Evolutionary conservation across 1,140 invertebrate genomes (phyloP), one percentile per base, ranked within the genome.

Genomic region (Tenebrio molitor): DNA sequence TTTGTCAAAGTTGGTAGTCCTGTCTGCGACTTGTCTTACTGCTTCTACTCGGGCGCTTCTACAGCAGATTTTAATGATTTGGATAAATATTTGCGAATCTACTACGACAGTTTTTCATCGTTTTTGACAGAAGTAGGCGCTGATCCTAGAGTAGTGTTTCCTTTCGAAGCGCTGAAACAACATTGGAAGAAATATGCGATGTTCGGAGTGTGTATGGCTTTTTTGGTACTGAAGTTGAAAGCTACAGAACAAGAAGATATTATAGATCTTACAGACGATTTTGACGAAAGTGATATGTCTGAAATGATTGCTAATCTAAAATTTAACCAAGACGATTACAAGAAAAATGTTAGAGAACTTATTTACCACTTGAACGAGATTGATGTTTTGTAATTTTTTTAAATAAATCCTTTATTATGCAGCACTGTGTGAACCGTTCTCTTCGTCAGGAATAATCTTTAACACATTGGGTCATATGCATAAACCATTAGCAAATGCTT

Each of bases 11-110:
- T 85, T 67, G 83, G 84, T 0, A 87, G 87, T 1, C 88, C 88
- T 2, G 82, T 86, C 1, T 84, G 83, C 1, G 88, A 89, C 69
- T 72, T 89, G 63, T 82, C 82, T 0, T 87, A 88, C 71, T 86
- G 84, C 53, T 78, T 89, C 1, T 88, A 85, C 69, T 84, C 84
- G 76, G 85, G 53, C 10, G 53, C 88, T 0, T 83, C 86, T 14
- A 77, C 83, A 63, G 74, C 82, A 8, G 82, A 88, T n/a, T 81
- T 88, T 7, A 69, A 77, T 15, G 71, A 82, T 71, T 85, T 86
- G 33, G 74, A 86, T n/a, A 39, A 80, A 15, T 79, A 88, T 15
- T 36, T 90, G 0, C 68, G 87, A 33, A 75, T 86, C 10, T 90
- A 90, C 79, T 85, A 89, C 68, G 73, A 81, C 12, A 84, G 85